phyloP scores from a whole-genome alignment of 2,888 invertebrate species.

The Dynastes hyllus region DNA sequence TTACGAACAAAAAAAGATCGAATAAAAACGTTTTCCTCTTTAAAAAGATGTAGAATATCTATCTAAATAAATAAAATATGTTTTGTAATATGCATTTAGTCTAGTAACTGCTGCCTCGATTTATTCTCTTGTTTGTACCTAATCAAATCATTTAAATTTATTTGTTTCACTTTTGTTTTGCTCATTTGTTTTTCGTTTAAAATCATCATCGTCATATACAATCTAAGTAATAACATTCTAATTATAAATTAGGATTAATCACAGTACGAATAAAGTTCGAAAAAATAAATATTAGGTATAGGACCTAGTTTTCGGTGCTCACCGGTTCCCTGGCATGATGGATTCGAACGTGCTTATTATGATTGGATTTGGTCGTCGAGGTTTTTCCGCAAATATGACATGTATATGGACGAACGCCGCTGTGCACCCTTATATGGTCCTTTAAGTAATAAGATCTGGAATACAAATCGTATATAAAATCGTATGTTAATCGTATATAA shows the following conservation, averaged over 20 bases:
- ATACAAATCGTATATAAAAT: not conserved
- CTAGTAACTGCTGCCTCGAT: constrained; percentile 13
- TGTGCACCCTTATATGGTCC: constrained; percentile 90
- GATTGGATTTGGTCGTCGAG: constrained; percentile 92
- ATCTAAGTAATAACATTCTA: constrained; percentile 22
- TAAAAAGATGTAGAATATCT: not conserved
- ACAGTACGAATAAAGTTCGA: constrained; percentile 37
- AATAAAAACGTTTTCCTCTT: not conserved
- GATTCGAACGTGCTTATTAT: constrained; percentile 91
- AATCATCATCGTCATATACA: constrained; percentile 17
- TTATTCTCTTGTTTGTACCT: not conserved
- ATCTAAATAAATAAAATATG: not conserved
- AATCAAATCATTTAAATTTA: not conserved
- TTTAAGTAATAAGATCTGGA: constrained; percentile 84
- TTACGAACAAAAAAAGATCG: constrained; percentile 1
- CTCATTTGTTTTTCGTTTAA: not conserved
- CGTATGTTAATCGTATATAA: too few species aligned
- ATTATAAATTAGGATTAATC: constrained; percentile 39
- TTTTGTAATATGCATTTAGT: not conserved
- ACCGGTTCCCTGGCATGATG: constrained; percentile 92
- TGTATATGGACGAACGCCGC: constrained; percentile 85
- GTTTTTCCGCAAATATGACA: constrained; percentile 93
- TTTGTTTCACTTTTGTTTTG: not conserved
- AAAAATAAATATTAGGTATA: constrained; percentile 22
- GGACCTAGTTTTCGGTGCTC: constrained; percentile 82